A percentile compares a stretch with the other conserved stretches of the same genome.
Conservation (phyloP, 2,797 vertebrate genomes). For the Crocidura indochinensis region DNA sequence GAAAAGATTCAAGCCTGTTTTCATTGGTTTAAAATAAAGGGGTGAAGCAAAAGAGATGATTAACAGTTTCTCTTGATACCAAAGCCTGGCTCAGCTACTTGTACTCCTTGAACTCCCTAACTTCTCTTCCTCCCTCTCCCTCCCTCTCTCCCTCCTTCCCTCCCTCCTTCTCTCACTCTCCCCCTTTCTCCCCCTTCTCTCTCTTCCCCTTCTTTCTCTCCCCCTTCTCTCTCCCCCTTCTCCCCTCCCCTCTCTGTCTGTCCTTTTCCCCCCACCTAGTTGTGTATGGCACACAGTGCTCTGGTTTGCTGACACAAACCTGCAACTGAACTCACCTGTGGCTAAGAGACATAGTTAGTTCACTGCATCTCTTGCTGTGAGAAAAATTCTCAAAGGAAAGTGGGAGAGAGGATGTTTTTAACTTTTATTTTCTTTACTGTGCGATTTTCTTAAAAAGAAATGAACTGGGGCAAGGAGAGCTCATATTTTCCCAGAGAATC, state of each 20-base stretch:
- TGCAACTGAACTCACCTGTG: too few species aligned
- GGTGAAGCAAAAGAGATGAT: constrained; percentile 5
- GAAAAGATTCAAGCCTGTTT: background rate
- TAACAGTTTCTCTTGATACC: constrained; percentile 40
- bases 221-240: too few species aligned
- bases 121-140: too few species aligned
- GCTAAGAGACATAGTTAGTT: background rate
- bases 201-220: too few species aligned
- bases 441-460: constrained; percentile 48
- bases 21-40: background rate
- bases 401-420: background rate
- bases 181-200: too few species aligned
- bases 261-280: too few species aligned
- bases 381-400: constrained; percentile 42
- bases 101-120: background rate
- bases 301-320: constrained; percentile 22
- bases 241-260: too few species aligned
- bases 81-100: background rate
- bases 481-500: constrained; percentile 49
- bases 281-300: constrained; percentile 1
- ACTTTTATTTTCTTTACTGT: constrained; percentile 58
- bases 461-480: background rate
- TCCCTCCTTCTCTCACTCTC: too few species aligned
- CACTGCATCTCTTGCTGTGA: background rate
- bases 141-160: too few species aligned